Conservation (phyloP, 2,888 invertebrate genomes). For the Mythimna lalbum region DNA sequence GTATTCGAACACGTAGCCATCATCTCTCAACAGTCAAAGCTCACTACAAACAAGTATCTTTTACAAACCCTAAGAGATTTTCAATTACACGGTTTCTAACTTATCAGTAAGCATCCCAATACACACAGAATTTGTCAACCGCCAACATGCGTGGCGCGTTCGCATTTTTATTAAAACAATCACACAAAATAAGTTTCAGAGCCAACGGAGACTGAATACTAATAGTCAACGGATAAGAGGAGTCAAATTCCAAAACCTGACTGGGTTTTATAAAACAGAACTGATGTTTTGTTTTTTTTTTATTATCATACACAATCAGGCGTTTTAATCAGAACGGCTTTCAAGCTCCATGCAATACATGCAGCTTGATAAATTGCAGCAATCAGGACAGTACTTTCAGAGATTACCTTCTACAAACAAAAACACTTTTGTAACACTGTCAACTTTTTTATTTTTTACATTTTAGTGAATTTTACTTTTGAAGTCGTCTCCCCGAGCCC, state of each 20-base stretch:
- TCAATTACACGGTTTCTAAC: constrained; percentile 14
- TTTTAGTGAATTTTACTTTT: too few relatives aligned
- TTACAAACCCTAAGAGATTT: constrained; percentile 11
- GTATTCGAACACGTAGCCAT: not conserved
- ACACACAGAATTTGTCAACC: constrained; percentile 48
- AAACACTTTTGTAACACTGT: too few relatives aligned
- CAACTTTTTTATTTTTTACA: too few relatives aligned
- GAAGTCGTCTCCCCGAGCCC: too few relatives aligned
- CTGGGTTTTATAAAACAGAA: constrained; percentile 30
- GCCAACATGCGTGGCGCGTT: constrained; percentile 37
- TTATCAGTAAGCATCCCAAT: constrained; percentile 51
- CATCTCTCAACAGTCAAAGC: not conserved
- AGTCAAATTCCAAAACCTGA: constrained; percentile 52
- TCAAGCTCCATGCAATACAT: too few relatives aligned
- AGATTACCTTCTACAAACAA: too few relatives aligned
- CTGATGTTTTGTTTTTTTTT: constrained; percentile 2
- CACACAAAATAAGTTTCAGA: constrained; percentile 57
- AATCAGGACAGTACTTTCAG: too few relatives aligned
- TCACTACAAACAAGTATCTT: not conserved
- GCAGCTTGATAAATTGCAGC: too few relatives aligned
- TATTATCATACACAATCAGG: too few relatives aligned
- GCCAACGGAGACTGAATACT: constrained; percentile 53
- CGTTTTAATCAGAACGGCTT: too few relatives aligned
- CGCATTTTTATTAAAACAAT: constrained; percentile 62
- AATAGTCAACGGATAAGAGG: constrained; percentile 46